Evolutionary conservation across 2,888 invertebrate genomes (phyloP).

Genomic region (Orchesellides sinensis): DNA sequence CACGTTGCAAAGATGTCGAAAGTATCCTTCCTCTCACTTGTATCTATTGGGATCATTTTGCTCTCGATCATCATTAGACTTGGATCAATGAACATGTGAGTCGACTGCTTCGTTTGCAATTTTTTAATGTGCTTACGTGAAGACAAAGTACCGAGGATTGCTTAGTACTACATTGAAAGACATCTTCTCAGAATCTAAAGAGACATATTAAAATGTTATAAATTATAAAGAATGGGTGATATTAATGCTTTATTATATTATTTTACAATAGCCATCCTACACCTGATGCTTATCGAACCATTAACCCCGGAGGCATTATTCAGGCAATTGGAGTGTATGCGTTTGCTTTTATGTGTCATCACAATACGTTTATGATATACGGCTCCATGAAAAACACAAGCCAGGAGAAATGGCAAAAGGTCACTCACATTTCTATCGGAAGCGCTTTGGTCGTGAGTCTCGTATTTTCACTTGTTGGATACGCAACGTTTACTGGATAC

Average conservation of each 20-base stretch:
- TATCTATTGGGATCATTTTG: constrained; percentile 86
- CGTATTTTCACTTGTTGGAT: constrained; percentile 87
- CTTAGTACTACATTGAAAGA: too few species aligned
- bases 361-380: constrained; percentile 91
- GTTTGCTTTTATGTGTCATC: constrained; percentile 95
- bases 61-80: constrained; percentile 82
- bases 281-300: constrained; percentile 84
- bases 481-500: constrained; percentile 87
- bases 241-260: too few species aligned
- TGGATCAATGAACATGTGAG: constrained; percentile 83
- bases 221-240: too few species aligned
- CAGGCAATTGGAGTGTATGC: constrained; percentile 91
- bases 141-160: too few species aligned
- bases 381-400: constrained; percentile 87
- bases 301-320: constrained; percentile 83
- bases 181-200: too few species aligned
- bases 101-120: constrained; percentile 74
- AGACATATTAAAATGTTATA: too few species aligned
- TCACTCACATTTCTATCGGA: constrained; percentile 87
- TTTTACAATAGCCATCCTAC: constrained; percentile 81
- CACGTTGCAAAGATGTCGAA: constrained; percentile 77
- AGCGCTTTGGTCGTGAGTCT: constrained; percentile 85
- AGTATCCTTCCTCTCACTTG: constrained; percentile 83
- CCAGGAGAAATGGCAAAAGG: constrained; percentile 86
- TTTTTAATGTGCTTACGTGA: too few species aligned